phyloP scores from a whole-genome alignment of 2,888 invertebrate genomes.

The Nowickia ferox region DNA sequence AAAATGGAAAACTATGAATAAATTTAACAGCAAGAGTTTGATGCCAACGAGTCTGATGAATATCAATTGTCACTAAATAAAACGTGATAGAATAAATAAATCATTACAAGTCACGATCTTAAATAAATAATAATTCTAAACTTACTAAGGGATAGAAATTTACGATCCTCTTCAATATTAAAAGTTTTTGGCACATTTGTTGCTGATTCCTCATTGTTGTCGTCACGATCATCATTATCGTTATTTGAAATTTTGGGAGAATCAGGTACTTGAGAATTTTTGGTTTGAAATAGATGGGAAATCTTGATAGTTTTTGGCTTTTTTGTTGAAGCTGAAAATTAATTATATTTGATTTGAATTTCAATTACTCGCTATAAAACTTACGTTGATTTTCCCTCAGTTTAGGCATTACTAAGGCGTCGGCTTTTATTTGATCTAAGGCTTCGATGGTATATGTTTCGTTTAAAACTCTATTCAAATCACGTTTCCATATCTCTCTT shows the following conservation, averaged over 20 bases:
- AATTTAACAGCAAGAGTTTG: slow-evolving; percentile 77
- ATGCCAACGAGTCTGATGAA: slow-evolving; percentile 77
- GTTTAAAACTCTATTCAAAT: slow-evolving; percentile 74
- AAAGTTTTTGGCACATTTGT: slow-evolving; percentile 73
- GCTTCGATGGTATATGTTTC: slow-evolving; percentile 68
- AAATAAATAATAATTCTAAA: slow-evolving; percentile 11
- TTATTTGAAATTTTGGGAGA: slow-evolving; percentile 49
- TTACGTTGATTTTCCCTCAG: slow-evolving; percentile 41
- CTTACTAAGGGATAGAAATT: slow-evolving; percentile 77
- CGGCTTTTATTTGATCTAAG: slow-evolving; percentile 61
- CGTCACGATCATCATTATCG: slow-evolving; percentile 47
- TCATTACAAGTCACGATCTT: background rate
- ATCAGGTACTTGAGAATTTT: slow-evolving; percentile 65
- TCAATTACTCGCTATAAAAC: background rate
- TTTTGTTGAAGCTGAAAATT: slow-evolving; percentile 73
- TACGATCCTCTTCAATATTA: slow-evolving; percentile 76
- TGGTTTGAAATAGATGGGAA: slow-evolving; percentile 76
- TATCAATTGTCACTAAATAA: slow-evolving; percentile 78
- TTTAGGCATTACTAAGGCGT: slow-evolving; percentile 67
- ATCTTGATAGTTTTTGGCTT: slow-evolving; percentile 76
- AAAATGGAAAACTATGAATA: slow-evolving; percentile 79
- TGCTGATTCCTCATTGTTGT: slow-evolving; percentile 30
- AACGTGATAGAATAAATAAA: slow-evolving; percentile 4
- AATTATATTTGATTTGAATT: background rate
- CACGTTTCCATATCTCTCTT: slow-evolving; percentile 75